Conservation (phyloP, 2,113 vertebrate genomes). For the Alethe castanea region DNA sequence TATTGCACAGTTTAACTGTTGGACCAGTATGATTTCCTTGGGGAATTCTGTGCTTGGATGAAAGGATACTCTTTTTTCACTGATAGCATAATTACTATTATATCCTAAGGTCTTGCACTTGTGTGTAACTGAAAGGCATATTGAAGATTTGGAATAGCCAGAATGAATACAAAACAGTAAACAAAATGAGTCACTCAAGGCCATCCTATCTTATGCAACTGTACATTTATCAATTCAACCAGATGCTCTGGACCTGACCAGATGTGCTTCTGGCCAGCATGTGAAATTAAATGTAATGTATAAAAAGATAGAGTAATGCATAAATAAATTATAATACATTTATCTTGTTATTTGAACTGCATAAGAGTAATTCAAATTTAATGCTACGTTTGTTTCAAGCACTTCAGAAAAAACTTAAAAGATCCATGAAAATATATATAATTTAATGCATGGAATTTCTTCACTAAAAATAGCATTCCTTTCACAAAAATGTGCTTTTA, state of each 20-base stretch:
- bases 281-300: not conserved
- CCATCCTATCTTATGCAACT: not conserved
- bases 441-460: not conserved
- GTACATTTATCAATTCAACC: not conserved
- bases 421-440: not conserved
- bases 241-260: not conserved
- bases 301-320: not conserved
- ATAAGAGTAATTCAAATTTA: not conserved
- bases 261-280: not conserved
- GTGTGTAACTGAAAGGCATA: not conserved
- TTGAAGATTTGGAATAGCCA: not conserved
- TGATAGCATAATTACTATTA: not conserved
- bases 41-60: not conserved
- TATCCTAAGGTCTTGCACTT: not conserved
- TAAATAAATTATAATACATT: not conserved
- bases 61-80: not conserved
- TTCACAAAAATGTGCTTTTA: not conserved
- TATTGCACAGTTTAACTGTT: not conserved
- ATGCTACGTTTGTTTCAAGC: not conserved
- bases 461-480: not conserved
- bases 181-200: not conserved
- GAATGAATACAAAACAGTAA: not conserved
- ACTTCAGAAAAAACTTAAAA: not conserved
- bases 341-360: not conserved
- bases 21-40: not conserved